Percentiles rank a stretch among this genome's conserved stretches.
Evolutionary conservation across 35 echinoderm and acorn worm species (phyloP).

Genomic region (Apostichopus californicus): DNA sequence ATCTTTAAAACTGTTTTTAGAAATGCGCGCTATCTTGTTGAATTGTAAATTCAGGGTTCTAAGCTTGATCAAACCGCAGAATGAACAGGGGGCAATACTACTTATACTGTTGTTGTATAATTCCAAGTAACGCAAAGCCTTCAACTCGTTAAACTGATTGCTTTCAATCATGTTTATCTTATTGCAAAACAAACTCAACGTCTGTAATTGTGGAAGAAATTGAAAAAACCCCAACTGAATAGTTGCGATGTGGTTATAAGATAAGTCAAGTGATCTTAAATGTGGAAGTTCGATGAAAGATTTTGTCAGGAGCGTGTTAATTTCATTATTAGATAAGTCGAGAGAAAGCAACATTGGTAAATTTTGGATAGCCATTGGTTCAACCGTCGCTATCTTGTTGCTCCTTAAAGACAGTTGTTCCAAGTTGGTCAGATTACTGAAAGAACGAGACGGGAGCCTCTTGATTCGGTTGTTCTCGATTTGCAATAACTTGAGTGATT

Average conservation of each 20-base stretch:
- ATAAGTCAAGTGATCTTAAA: slow-evolving; percentile 32
- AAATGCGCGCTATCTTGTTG: slow-evolving; percentile 14
- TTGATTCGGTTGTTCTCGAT: slow-evolving; percentile 13
- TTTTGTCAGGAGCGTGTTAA: background rate
- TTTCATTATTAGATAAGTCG: slow-evolving; percentile 16
- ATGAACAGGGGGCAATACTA: slow-evolving; percentile 2
- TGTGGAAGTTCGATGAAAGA: background rate
- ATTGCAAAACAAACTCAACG: slow-evolving; percentile 21
- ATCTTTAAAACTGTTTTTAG: slow-evolving; percentile 14
- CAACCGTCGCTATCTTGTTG: background rate
- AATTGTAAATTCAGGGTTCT: slow-evolving; percentile 27
- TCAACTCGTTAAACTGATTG: slow-evolving; percentile 5
- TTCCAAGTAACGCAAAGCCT: background rate
- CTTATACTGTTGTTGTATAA: slow-evolving; percentile 38
- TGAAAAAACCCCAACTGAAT: slow-evolving; percentile 1
- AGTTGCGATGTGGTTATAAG: slow-evolving; percentile 1
- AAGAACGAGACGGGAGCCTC: background rate
- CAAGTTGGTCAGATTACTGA: slow-evolving; percentile 19
- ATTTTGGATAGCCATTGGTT: background rate
- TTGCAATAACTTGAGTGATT: background rate
- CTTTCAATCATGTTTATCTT: background rate
- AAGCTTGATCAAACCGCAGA: background rate
- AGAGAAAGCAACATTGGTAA: slow-evolving; percentile 1
- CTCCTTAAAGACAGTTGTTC: slow-evolving; percentile 7
- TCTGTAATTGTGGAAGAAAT: background rate